Evolutionary conservation across 2,888 invertebrate species (phyloP), one percentile per base, ranked within the genome.

Genomic region (Brachylomia viminalis): DNA sequence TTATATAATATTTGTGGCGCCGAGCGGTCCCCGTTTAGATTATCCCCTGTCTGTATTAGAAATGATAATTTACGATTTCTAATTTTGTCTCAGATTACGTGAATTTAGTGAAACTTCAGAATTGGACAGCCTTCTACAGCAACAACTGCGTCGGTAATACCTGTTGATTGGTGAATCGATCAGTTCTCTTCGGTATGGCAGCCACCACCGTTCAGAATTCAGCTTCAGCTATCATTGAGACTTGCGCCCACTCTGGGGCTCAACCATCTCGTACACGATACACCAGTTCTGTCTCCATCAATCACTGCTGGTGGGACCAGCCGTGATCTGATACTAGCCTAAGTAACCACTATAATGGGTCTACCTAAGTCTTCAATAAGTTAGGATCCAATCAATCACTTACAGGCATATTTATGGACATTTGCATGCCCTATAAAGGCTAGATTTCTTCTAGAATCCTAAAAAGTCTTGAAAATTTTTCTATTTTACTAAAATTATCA

Each of bases 51-150:
- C 81, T 81, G 79, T 82, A 86, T 78, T 70, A 86, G 88, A 86
- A 87, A 87, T 87, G 87, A 88, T 87, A 86, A 88, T 87, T 80
- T 77, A 86, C 69, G 58, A 83, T 86, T 79, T 72, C 38, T 87
- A 80, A 77, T 87, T 87, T 87, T 84, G 75, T 84, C 87, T 87
- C 87, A 87, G 88, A 87, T 87, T 87, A 85, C 87, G 87, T 81
- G 87, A 88, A 87, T 87, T 85, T 87, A 87, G 77, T 86, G 88
- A 87, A 88, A 79, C 87, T 80, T 75, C 87, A 87, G 77, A 87
- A 84, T 85, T 87, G 87, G 88, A 78, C 79, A 67, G 76, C 88
- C 42, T 84, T 84, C 87, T 88, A 88, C 87, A 88, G 83, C 84
- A 84, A 84, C 84, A 86, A 83, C 82, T 88, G 87, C 87, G 81